These are phyloP conservation scores for Octodonta nipae DNA, from an alignment of 2,888 invertebrate species.

Conservation along the genomic window DNA sequence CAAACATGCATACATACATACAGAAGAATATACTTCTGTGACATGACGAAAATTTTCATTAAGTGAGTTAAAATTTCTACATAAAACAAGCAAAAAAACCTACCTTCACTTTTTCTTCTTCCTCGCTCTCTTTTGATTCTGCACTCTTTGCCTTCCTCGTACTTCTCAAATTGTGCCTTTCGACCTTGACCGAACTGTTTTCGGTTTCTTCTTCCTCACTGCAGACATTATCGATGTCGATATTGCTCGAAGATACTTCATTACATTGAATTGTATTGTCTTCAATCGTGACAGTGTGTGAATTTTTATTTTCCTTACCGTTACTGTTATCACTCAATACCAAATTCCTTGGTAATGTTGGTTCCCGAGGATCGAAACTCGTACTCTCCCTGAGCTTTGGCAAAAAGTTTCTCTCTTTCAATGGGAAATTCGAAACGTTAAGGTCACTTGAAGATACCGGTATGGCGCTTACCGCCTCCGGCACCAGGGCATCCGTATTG, in stretches of 20 bases:
- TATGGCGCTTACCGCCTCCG: constrained; percentile 8
- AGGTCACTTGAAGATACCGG: constrained; percentile 20
- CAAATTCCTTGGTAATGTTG: background rate
- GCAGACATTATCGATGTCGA: constrained; percentile 28
- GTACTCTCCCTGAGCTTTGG: constrained; percentile 27
- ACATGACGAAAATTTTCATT: background rate
- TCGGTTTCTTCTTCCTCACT: constrained; percentile 9
- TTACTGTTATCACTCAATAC: constrained; percentile 6
- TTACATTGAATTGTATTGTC: constrained; percentile 49
- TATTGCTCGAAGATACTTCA: constrained; percentile 52
- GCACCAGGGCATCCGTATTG: no score
- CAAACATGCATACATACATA: no score
- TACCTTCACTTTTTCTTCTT: constrained; percentile 10
- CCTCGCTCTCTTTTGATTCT: constrained; percentile 6
- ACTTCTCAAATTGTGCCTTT: constrained; percentile 12
- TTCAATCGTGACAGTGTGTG: constrained; percentile 11
- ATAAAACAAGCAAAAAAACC: constrained; percentile 3
- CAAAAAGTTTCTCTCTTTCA: constrained; percentile 25
- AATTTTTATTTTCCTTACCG: constrained; percentile 19
- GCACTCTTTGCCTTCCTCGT: constrained; percentile 12
- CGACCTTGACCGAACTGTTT: constrained; percentile 4
- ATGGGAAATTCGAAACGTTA: constrained; percentile 15
- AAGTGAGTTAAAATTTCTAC: background rate
- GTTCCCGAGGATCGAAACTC: constrained; percentile 24
- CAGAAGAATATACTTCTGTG: no score